Percentiles rank a stretch among this genome's conserved stretches.
Conservation (phyloP, 2,113 vertebrate genomes). For the Amblyornis subalaris region DNA sequence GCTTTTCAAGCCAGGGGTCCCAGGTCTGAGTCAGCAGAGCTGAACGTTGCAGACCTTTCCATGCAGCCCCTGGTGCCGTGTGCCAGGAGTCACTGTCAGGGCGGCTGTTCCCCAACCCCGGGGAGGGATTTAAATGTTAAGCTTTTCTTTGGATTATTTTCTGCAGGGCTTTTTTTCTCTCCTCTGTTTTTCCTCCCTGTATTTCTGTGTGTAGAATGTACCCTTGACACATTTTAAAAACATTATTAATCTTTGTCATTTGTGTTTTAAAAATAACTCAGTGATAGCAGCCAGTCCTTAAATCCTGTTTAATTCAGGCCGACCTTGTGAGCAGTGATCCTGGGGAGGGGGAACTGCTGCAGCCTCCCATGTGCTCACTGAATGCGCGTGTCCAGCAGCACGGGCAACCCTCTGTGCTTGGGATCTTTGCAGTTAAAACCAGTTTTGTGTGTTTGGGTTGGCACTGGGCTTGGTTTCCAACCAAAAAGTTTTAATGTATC, state of each 20-base stretch:
- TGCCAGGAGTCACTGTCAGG: background rate
- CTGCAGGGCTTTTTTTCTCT: background rate
- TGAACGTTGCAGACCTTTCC: background rate
- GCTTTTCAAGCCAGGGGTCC: background rate
- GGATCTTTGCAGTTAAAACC: slow-evolving; percentile 62
- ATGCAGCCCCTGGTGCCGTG: background rate
- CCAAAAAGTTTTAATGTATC: slow-evolving; percentile 17
- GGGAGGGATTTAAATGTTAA: background rate
- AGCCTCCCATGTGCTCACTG: background rate
- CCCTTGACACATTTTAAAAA: slow-evolving; percentile 39
- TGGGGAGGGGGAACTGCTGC: background rate
- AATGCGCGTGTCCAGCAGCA: background rate
- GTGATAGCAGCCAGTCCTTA: slow-evolving; percentile 6
- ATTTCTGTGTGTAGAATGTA: background rate
- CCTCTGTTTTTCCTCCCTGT: background rate
- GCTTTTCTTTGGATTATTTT: slow-evolving; percentile 11
- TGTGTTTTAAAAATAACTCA: slow-evolving; percentile 10
- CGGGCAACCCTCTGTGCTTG: accelerated
- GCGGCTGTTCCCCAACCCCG: background rate
- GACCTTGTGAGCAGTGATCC: background rate
- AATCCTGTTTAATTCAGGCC: background rate
- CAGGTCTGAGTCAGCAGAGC: background rate
- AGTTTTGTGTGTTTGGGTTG: slow-evolving; percentile 29
- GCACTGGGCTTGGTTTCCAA: slow-evolving; percentile 25
- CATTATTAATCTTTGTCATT: slow-evolving; percentile 37